A percentile compares a stretch with the other conserved stretches of the same genome.
Evolutionary conservation across 2,888 invertebrate genomes (phyloP).

Genomic region (Microdon myrmicae): DNA sequence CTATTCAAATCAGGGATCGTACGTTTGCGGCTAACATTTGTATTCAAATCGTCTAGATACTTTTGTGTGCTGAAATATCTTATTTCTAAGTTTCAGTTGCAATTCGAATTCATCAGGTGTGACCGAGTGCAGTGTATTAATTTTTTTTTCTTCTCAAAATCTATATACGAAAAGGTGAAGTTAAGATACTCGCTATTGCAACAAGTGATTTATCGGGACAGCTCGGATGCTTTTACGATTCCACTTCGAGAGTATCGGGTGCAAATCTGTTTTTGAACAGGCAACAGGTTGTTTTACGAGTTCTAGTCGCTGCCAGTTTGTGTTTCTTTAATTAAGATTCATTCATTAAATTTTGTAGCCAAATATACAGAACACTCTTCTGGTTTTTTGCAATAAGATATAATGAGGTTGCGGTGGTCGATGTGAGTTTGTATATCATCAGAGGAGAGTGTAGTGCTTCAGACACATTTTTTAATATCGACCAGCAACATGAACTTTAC

Average conservation of each 20-base stretch:
- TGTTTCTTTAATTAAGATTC: conserved; percentile 17
- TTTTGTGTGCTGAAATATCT: conserved; percentile 5
- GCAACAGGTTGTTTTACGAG: conserved; percentile 49
- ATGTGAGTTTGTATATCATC: no score
- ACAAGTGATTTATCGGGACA: no score
- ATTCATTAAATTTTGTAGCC: conserved; percentile 47
- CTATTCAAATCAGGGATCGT: conserved; percentile 12
- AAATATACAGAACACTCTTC: conserved; percentile 19
- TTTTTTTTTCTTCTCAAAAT: no score
- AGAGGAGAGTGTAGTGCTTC: no score
- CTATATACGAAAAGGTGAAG: no score
- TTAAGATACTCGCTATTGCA: no score
- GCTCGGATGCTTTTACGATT: no score
- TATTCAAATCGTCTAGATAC: conserved; percentile 30
- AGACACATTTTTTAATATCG: no score
- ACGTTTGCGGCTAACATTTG: conserved; percentile 8
- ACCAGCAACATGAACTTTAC: conserved; percentile 46
- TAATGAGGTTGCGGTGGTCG: no score
- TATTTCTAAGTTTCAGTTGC: conserved; percentile 15
- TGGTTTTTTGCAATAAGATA: conserved; percentile 59
- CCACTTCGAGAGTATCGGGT: conserved; percentile 16
- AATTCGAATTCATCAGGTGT: conserved; percentile 41
- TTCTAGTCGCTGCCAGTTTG: conserved; percentile 18
- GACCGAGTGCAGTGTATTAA: conserved; percentile 33
- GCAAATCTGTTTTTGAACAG: conserved; percentile 35